phyloP scores from a whole-genome alignment of 2,113 vertebrate species.

The Gavia stellata region DNA sequence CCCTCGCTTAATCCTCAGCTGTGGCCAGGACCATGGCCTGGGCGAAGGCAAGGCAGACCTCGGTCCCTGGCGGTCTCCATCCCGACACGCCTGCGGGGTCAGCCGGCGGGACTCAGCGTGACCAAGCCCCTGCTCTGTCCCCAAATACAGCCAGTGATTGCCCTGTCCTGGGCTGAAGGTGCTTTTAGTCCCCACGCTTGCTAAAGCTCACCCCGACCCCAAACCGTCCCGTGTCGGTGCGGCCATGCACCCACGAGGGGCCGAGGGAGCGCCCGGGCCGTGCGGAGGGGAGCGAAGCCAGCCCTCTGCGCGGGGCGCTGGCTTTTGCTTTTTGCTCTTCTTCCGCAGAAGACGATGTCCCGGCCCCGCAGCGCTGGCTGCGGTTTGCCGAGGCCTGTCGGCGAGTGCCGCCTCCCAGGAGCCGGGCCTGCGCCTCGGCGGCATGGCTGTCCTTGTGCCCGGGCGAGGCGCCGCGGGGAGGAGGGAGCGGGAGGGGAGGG shows the following conservation, averaged over 20 bases:
- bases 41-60: background rate
- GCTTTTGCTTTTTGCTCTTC: background rate
- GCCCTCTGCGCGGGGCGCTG: background rate
- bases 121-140: background rate
- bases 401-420: background rate
- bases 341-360: background rate
- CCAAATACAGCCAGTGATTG: background rate
- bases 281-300: background rate
- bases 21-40: background rate
- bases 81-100: rapidly evolving
- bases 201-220: background rate
- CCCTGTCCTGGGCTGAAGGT: background rate
- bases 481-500: background rate
- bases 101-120: rapidly evolving
- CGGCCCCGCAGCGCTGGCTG: background rate
- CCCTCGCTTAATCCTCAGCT: constrained; percentile 2
- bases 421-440: background rate
- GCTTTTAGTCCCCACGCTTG: background rate
- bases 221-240: background rate
- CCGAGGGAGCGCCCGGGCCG: background rate
- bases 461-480: background rate
- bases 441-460: background rate
- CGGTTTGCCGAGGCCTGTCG: background rate
- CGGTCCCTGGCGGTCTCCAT: background rate
- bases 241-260: background rate